phyloP scores from a whole-genome alignment of 2,797 vertebrate species.

The Tragelaphus eurycerus region DNA sequence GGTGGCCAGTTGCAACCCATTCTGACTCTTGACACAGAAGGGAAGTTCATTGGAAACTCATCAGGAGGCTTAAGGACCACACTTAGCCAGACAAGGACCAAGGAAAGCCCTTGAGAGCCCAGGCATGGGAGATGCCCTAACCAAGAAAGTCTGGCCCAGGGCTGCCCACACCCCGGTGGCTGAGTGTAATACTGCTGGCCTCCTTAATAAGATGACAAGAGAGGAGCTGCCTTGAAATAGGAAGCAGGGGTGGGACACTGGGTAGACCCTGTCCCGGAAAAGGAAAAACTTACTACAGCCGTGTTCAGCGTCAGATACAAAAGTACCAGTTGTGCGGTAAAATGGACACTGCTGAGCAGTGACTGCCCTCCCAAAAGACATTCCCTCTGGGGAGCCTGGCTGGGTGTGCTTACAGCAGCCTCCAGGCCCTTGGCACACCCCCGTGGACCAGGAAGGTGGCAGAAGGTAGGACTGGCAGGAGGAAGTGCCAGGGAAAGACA shows the following conservation, averaged over 20 bases:
- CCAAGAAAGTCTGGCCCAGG: not conserved
- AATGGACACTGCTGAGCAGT: not conserved
- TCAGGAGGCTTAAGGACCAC: not conserved
- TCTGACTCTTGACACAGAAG: not conserved
- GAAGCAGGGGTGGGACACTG: not conserved
- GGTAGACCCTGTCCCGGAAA: rapidly evolving
- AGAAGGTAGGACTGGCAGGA: not conserved
- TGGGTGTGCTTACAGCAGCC: not conserved
- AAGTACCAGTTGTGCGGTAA: rapidly evolving
- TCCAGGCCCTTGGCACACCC: not conserved
- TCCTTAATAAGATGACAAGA: not conserved
- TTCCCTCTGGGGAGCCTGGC: not conserved
- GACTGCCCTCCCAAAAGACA: not conserved
- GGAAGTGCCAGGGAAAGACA: too few relatives aligned
- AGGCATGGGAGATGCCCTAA: rapidly evolving
- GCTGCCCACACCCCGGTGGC: not conserved
- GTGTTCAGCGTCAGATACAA: not conserved
- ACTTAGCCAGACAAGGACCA: not conserved
- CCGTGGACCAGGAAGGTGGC: not conserved
- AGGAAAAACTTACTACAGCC: not conserved
- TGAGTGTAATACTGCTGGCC: too few relatives aligned
- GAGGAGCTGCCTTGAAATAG: not conserved
- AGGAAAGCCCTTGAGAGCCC: not conserved
- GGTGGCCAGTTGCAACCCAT: not conserved
- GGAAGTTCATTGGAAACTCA: not conserved